Base-by-base conservation (phyloP, 2,113 vertebrate species). In the Apodemus sylvaticus region DNA sequence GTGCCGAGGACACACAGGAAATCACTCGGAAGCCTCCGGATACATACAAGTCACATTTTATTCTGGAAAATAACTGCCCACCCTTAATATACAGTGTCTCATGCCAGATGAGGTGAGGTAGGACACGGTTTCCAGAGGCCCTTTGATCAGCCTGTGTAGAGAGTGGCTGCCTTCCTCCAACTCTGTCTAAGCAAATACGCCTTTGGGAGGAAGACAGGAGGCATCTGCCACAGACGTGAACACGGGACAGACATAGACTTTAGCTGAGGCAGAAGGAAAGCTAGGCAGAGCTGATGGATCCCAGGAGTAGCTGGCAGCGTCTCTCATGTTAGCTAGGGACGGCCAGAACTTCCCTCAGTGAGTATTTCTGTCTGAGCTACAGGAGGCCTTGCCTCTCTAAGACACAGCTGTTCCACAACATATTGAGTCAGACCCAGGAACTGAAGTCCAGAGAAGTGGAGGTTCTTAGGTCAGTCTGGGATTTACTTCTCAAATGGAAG, bases 381-480 rank as follows among this genome's bases (percentile, higher is more conserved):
- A n/a, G 79, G 60, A 16, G 13, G 13, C 19, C 36, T 66, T 53
- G 39, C n/a, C 19, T 36, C 68, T 70, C 51, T 70, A 34, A 81
- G 68, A 22, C 55, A 71, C 20, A 60, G 70, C 17, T 76, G 71
- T 16, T 39, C 36, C 45, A 73, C 29, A 73, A 36, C 5, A 20
- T 22, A 19, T 39, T 60, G n/a, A 31, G 11, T 76, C 12, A 45
- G n/a, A 20, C 53, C 17, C 48, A 83, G 85, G 78, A 73, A 42
- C 42, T 86, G 66, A 0, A 7, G 36, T 10, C 24, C 24, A 20
- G 0, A 36, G 68, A 73, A 34, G 8, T 26, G 0, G 0, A 86
- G 42, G 51, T 19, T 83, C 34, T 51, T 13, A 4, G 42, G 55
- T 68, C 83, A 90, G 17, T 3, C 2, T 42, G 83, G 51, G 70